These are phyloP conservation scores for Triplophysa siluroides DNA, from an alignment of 2,113 vertebrate species.

Conservation along the genomic window DNA sequence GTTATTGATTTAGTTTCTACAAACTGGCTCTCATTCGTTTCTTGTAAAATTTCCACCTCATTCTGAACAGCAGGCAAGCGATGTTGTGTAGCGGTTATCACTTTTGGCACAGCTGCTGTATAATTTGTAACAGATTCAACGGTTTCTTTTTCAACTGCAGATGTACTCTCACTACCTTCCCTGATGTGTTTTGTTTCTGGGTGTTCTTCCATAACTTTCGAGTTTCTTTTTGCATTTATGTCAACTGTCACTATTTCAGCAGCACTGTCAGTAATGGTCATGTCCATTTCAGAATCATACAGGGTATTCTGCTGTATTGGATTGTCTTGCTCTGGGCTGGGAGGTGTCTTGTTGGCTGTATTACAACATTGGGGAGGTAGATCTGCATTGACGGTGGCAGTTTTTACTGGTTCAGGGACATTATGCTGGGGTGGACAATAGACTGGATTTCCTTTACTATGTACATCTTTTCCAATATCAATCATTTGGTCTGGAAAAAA, in stretches of 20 bases:
- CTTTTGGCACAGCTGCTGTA: neutral
- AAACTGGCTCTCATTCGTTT: neutral
- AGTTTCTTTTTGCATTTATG: conserved; percentile 54
- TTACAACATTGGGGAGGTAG: neutral
- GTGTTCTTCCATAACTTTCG: conserved; percentile 36
- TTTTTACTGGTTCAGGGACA: neutral
- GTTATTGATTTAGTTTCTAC: neutral
- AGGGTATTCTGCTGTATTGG: conserved; percentile 57
- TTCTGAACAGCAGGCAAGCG: neutral
- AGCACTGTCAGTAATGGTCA: conserved; percentile 56
- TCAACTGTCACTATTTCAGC: conserved; percentile 65
- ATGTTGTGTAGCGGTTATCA: neutral
- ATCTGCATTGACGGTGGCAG: conserved; percentile 9
- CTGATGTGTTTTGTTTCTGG: neutral
- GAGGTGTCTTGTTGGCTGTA: neutral
- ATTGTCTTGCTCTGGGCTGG: neutral
- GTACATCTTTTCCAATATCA: conserved; percentile 2
- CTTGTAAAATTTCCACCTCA: neutral
- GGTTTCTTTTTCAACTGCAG: neutral
- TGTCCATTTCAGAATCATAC: conserved; percentile 69
- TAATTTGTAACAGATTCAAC: neutral
- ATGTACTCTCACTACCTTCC: neutral
- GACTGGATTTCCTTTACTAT: conserved; percentile 8
- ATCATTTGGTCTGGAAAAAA: conserved; percentile 7
- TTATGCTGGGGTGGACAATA: neutral